Base-by-base conservation (phyloP, 1,140 invertebrate species). In the Zaprionus inermis region DNA sequence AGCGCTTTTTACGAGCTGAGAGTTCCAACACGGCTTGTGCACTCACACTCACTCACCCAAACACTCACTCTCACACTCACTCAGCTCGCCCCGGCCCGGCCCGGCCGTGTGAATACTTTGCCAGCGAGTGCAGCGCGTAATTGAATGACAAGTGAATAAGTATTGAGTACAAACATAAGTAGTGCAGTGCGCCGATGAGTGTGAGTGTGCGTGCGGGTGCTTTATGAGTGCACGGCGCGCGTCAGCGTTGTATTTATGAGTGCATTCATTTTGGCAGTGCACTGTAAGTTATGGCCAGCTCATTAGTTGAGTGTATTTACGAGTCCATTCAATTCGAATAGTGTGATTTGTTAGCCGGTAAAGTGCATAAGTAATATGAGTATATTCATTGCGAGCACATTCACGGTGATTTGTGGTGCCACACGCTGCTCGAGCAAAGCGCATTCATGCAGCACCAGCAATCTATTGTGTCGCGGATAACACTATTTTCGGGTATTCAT, bases 1-100 rank as follows among this genome's bases (percentile, higher is more conserved):
- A 83, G 57, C n/a, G 75, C 55, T 78, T 76, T 85, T 85, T 85
- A 85, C 65, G 78, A 76, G 65, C 71, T 41, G 36, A 49, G 51
- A 72, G 44, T 58, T 18, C 34, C 18, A 57, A n/a, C n/a, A 38
- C 32, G 41, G 18, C 11, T 41, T 16, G 11, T 30, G 18, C 30
- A 52, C 49, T 66, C 36, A 56, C 24, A 52, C 38, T 52, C 54
- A 54, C 11, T 30, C 51, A 36, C 16, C 18, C 18, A 5, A 4
- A 51, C 28, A 49, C 44, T 51, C 30, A 52, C 34, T 24, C 20
- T n/a, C 34, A 52, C 34, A 32, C 71, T 28, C 36, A 41, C 32
- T 1, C 55, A 57, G 24, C 24, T 28, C n/a, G n/a, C n/a, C n/a
- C n/a, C n/a, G n/a, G 24, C 7, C n/a, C 3, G 5, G 41, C 16